phyloP scores from a whole-genome alignment of 2,797 vertebrate species.

The Meriones psammophilus region DNA sequence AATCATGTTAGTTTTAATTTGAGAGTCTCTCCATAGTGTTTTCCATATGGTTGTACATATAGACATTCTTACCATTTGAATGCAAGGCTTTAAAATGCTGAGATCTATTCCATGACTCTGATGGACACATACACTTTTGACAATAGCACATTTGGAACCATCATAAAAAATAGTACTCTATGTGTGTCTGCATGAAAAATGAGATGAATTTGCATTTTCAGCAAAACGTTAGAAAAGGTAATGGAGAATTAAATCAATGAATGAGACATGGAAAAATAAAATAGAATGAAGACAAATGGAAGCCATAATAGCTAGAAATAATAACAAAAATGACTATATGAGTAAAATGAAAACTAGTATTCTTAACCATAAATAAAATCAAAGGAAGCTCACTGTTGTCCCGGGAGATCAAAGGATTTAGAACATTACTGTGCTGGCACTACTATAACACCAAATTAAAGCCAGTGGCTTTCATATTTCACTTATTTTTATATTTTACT shows the following conservation, averaged over 20 bases:
- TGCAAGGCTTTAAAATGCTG: conserved; percentile 5
- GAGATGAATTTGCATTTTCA: not conserved
- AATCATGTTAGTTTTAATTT: not conserved
- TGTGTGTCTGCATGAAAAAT: not conserved
- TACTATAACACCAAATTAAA: not conserved
- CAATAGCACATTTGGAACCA: not conserved
- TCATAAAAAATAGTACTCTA: not conserved
- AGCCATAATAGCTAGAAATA: not conserved
- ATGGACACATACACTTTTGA: not conserved
- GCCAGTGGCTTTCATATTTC: not conserved
- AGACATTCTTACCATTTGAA: not conserved
- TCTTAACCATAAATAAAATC: not conserved
- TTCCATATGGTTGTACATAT: not conserved
- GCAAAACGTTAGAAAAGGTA: conserved; percentile 13
- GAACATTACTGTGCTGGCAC: not conserved
- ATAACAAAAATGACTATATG: not conserved
- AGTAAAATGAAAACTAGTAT: not conserved
- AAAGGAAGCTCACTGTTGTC: not conserved
- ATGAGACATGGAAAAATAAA: not conserved
- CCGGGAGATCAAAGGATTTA: not conserved
- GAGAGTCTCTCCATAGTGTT: not conserved
- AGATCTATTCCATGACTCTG: not conserved
- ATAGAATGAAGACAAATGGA: not conserved
- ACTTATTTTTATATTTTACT: not conserved
- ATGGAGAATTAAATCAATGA: not conserved